These are phyloP conservation scores for Crossaster papposus DNA, from an alignment of 53 echinoderm and acorn worm genomes.

Conservation along the genomic window DNA sequence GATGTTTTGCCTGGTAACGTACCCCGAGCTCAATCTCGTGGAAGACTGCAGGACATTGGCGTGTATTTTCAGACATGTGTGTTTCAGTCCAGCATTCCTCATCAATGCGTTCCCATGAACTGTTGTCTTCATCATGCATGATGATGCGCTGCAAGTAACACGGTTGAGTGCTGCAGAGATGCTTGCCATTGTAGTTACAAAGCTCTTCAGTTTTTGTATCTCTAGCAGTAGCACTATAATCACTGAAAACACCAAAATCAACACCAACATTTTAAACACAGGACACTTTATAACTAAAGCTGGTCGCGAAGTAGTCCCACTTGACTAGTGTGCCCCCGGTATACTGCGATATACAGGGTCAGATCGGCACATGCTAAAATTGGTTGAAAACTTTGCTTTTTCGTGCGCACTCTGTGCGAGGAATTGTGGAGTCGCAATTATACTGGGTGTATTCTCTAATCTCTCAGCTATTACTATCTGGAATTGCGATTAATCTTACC, in stretches of 20 bases:
- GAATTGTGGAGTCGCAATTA: too few relatives aligned
- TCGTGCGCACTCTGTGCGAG: too few relatives aligned
- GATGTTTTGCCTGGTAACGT: conserved; percentile 49
- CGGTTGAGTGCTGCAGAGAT: not conserved
- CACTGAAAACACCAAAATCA: not conserved
- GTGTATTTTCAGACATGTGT: not conserved
- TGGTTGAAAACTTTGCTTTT: too few relatives aligned
- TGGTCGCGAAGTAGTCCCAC: too few relatives aligned
- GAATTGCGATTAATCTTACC: too few relatives aligned
- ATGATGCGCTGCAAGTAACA: not conserved
- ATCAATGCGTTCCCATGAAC: not conserved
- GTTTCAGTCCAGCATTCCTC: not conserved
- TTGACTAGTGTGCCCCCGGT: too few relatives aligned
- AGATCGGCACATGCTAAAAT: too few relatives aligned
- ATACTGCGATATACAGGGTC: too few relatives aligned
- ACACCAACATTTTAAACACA: not conserved
- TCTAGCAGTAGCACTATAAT: not conserved
- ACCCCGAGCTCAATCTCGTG: conserved; percentile 1
- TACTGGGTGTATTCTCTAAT: too few relatives aligned
- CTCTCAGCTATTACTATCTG: too few relatives aligned
- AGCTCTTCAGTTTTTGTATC: not conserved
- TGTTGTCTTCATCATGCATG: not conserved
- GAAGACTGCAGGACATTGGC: not conserved
- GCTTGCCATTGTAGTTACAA: not conserved
- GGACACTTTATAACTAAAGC: too few relatives aligned